Conservation (phyloP, 37 sponge, comb jelly and placozoan species). For the Geodia barretti region DNA sequence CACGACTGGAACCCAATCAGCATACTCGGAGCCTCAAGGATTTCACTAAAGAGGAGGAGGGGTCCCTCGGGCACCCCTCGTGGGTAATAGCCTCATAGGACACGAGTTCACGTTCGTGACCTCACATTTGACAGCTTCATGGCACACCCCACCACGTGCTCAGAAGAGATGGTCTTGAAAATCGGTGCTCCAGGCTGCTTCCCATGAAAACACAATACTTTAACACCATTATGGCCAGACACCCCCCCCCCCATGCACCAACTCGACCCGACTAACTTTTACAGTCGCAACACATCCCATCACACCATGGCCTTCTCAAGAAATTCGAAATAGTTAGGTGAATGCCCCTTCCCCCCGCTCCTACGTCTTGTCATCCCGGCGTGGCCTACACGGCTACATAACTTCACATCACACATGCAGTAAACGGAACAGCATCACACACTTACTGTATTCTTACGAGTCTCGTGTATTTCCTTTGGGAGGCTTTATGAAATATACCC, state of each 20-base stretch:
- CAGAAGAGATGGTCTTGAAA: slow-evolving; percentile 5
- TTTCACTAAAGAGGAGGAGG: too few species aligned
- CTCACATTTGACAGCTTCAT: slow-evolving; percentile 62
- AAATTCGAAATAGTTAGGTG: slow-evolving; percentile 49
- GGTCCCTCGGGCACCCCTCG: too few species aligned
- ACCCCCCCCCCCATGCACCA: too few species aligned
- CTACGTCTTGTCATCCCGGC: too few species aligned
- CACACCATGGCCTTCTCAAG: slow-evolving; percentile 43
- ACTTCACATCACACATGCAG: neutral
- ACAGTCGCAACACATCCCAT: slow-evolving; percentile 25
- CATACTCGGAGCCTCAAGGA: neutral
- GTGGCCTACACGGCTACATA: neutral
- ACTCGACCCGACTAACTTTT: slow-evolving; percentile 29
- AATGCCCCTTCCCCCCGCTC: neutral
- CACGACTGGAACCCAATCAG: neutral
- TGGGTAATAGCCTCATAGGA: too few species aligned
- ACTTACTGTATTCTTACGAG: neutral
- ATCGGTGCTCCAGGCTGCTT: slow-evolving; percentile 16
- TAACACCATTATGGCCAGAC: neutral
- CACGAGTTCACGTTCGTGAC: too few species aligned
- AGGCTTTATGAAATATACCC: neutral
- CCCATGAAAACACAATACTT: slow-evolving; percentile 27
- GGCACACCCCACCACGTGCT: slow-evolving; percentile 42
- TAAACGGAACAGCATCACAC: neutral
- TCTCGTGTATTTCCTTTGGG: neutral